Conservation (phyloP, 2,888 invertebrate species). For the Trilocha varians region DNA sequence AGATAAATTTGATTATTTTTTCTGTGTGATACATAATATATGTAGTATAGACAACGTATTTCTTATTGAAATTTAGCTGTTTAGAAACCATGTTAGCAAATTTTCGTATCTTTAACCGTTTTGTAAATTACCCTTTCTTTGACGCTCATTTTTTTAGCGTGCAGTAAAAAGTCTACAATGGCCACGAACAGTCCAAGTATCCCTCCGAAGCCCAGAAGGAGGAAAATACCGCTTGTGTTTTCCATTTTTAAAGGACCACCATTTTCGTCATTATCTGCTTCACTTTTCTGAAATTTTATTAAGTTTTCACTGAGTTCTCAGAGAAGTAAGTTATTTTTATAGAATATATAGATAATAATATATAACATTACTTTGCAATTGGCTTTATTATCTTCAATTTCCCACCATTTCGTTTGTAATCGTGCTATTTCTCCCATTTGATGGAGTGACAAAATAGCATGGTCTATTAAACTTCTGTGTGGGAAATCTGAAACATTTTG, state of each 20-base stretch:
- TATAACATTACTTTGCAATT: slow-evolving; percentile 31
- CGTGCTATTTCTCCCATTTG: slow-evolving; percentile 84
- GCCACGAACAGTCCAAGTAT: slow-evolving; percentile 81
- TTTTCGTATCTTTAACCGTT: too few relatives aligned
- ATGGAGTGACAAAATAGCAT: slow-evolving; percentile 89
- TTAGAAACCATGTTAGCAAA: too few relatives aligned
- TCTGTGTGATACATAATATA: too few relatives aligned
- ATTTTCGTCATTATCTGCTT: slow-evolving; percentile 34
- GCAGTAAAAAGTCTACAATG: slow-evolving; percentile 88
- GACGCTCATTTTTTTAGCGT: slow-evolving; percentile 83
- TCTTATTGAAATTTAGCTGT: too few relatives aligned
- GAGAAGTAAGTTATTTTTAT: too few relatives aligned
- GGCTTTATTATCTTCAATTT: slow-evolving; percentile 71
- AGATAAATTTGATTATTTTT: too few relatives aligned
- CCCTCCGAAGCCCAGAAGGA: slow-evolving; percentile 85
- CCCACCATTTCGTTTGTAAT: slow-evolving; percentile 94
- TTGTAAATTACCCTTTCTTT: slow-evolving; percentile 77
- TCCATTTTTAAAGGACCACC: slow-evolving; percentile 81
- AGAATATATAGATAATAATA: not conserved
- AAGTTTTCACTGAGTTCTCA: too few relatives aligned
- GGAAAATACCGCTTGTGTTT: slow-evolving; percentile 94
- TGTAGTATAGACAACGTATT: too few relatives aligned
- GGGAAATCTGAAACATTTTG: slow-evolving; percentile 75
- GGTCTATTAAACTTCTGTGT: slow-evolving; percentile 82
- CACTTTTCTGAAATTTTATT: slow-evolving; percentile 20